Conservation (phyloP, 2,113 vertebrate genomes). For the Oryzias curvinotus region DNA sequence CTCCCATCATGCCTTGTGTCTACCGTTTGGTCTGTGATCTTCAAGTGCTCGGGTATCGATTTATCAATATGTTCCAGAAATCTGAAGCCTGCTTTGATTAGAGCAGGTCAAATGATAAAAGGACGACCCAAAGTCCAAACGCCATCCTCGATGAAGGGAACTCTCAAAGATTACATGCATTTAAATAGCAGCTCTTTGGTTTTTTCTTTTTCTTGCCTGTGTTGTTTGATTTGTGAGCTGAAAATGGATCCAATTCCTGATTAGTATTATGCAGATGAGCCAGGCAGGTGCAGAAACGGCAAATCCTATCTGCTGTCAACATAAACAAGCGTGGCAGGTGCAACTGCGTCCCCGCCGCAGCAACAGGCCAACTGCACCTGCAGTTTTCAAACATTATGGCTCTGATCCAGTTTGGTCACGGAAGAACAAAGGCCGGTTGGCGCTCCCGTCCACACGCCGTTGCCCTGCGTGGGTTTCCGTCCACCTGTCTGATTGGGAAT, state of each 20-base stretch:
- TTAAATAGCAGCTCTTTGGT: too few species aligned
- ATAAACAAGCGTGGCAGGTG: conserved; percentile 33
- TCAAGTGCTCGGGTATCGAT: background rate
- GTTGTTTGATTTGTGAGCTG: too few species aligned
- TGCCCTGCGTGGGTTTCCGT: conserved; percentile 1
- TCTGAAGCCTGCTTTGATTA: background rate
- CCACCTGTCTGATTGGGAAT: conserved; percentile 25
- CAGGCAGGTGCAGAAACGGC: conserved; percentile 12
- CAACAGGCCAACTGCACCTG: conserved; percentile 25
- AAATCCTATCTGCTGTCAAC: conserved; percentile 16
- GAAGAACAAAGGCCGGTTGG: conserved; percentile 7
- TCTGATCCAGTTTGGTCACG: conserved; percentile 17
- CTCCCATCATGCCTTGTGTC: too few species aligned
- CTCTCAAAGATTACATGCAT: too few species aligned
- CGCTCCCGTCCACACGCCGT: background rate
- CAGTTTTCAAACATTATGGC: background rate
- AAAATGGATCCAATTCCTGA: conserved; percentile 8
- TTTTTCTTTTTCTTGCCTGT: too few species aligned
- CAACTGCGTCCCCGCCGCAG: conserved; percentile 12
- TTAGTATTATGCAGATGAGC: background rate
- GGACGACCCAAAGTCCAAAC: too few species aligned
- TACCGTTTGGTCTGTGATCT: too few species aligned
- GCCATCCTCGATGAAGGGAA: too few species aligned
- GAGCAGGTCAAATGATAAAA: too few species aligned
- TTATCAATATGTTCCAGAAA: background rate